Conservation (phyloP, 2,113 vertebrate genomes). For the Muntiacus muntjak region DNA sequence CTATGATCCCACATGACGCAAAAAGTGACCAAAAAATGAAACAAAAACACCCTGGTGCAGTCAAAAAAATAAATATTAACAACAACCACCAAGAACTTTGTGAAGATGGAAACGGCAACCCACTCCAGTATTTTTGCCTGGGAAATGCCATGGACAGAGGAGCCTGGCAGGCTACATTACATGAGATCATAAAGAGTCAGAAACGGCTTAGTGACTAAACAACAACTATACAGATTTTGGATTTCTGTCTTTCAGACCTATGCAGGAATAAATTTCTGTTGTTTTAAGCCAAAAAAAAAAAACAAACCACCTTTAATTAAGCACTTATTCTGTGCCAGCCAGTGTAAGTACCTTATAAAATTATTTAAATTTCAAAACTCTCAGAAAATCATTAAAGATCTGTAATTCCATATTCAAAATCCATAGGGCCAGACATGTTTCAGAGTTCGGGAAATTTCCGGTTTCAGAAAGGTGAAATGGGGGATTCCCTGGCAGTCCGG, state of each 20-base stretch:
- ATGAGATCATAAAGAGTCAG: background rate
- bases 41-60: background rate
- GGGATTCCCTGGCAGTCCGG: background rate
- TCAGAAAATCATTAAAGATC: conserved; percentile 15
- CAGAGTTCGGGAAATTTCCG: background rate
- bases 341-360: background rate
- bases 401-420: conserved; percentile 10
- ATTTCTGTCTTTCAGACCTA: background rate
- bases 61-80: background rate
- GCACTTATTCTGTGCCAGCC: background rate
- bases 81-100: background rate
- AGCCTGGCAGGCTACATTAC: background rate
- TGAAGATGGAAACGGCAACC: background rate
- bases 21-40: background rate
- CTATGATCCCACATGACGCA: background rate
- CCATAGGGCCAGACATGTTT: background rate
- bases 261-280: background rate
- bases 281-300: background rate
- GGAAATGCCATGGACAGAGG: background rate
- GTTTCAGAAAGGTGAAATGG: background rate
- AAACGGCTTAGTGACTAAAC: background rate
- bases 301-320: background rate
- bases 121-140: background rate
- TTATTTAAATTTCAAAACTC: background rate
- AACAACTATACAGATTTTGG: background rate